Conservation (phyloP, 2,113 vertebrate genomes). For the Gymnarchus niloticus region DNA sequence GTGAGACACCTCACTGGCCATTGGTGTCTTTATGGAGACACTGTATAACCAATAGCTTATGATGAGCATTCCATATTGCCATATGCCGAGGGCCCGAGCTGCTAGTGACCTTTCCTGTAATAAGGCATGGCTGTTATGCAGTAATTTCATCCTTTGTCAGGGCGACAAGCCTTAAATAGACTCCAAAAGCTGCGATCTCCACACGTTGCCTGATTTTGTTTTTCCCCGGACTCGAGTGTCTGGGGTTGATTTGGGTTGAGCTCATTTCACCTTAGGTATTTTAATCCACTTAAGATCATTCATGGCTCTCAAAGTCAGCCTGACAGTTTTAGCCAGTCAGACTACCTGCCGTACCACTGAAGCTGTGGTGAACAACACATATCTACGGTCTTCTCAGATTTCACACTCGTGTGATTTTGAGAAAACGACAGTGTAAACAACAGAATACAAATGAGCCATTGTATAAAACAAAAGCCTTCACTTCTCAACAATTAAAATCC, state of each 20-base stretch:
- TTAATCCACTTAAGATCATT: conserved; percentile 22
- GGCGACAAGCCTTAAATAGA: background rate
- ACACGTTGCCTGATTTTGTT: background rate
- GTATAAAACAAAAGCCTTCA: background rate
- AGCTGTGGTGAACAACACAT: background rate
- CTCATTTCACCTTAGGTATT: conserved; percentile 1
- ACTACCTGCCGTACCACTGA: background rate
- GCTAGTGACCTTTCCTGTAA: background rate
- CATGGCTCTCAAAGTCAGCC: background rate
- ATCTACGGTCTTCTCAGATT: background rate
- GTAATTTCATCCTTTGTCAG: background rate
- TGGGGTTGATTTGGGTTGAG: background rate
- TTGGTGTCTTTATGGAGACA: background rate
- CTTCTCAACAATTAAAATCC: background rate
- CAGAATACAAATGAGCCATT: background rate
- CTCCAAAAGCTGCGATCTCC: background rate
- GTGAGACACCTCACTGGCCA: background rate
- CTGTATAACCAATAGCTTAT: background rate
- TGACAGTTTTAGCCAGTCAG: conserved; percentile 8
- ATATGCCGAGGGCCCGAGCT: background rate
- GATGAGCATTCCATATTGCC: background rate
- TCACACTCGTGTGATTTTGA: conserved; percentile 1
- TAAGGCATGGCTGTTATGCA: background rate
- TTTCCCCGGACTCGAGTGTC: background rate
- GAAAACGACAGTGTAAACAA: background rate